phyloP scores from a whole-genome alignment of 2,797 vertebrate genomes.

The Phaenicophaeus curvirostris region DNA sequence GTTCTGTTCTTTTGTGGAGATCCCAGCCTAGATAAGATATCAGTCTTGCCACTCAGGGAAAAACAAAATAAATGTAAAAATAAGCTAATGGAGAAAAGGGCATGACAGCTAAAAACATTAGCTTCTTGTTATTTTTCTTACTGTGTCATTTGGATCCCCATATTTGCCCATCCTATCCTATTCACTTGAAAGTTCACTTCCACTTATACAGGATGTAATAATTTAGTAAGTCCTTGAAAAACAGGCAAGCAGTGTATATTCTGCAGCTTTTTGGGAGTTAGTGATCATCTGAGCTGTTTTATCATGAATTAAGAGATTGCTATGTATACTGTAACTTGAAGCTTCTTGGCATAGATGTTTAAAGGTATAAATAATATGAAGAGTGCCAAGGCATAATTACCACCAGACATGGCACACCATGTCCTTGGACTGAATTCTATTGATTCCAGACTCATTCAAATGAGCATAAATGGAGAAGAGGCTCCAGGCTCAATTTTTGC shows the following conservation, averaged over 20 bases:
- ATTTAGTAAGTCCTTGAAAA: neutral
- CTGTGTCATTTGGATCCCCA: neutral
- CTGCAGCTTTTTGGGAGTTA: neutral
- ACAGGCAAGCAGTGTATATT: neutral
- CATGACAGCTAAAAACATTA: neutral
- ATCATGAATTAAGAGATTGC: conserved; percentile 35
- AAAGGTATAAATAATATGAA: conserved; percentile 64
- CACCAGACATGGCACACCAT: conserved; percentile 38
- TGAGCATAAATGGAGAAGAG: neutral
- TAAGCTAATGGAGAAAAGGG: neutral
- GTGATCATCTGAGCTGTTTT: neutral
- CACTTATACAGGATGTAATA: neutral
- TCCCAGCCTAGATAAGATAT: neutral
- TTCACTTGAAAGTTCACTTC: neutral
- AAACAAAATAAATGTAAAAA: neutral
- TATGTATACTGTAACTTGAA: conserved; percentile 15
- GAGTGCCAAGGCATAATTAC: conserved; percentile 18
- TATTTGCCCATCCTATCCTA: neutral
- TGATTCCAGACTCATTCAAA: conserved; percentile 28
- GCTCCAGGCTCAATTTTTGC: neutral
- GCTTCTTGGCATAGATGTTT: conserved; percentile 30
- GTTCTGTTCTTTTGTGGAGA: neutral
- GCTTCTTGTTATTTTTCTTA: neutral
- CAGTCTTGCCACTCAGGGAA: neutral
- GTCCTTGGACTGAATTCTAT: conserved; percentile 18